Evolutionary conservation across 2,888 invertebrate genomes (phyloP).

Genomic region (Subacronicta megacephala): DNA sequence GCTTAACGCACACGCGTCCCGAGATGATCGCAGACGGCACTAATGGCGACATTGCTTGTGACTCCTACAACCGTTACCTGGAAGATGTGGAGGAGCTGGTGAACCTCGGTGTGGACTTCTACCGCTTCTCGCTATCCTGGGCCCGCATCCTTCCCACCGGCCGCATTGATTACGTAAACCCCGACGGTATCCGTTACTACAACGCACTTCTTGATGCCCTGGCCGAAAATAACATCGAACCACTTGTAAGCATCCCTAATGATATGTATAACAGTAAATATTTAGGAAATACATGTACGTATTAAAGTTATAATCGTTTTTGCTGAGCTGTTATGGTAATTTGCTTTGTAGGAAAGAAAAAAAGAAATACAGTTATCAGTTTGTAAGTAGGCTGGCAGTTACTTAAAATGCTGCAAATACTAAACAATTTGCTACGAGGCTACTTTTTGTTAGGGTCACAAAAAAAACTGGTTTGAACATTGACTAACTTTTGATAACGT

Average conservation of each 20-base stretch:
- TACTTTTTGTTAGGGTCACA: too few species aligned
- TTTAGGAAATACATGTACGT: too few species aligned
- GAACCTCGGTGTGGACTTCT: constrained; percentile 88
- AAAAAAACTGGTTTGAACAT: background rate
- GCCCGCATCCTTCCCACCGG: constrained; percentile 91
- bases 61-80: constrained; percentile 91
- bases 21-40: constrained; percentile 90
- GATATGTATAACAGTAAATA: background rate
- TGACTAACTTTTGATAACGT: background rate
- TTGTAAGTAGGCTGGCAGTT: too few species aligned
- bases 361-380: too few species aligned
- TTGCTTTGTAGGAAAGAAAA: too few species aligned
- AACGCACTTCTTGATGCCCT: constrained; percentile 91
- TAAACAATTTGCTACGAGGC: too few species aligned
- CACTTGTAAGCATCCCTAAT: constrained; percentile 80
- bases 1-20: constrained; percentile 84
- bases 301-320: too few species aligned
- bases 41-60: constrained; percentile 92
- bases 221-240: constrained; percentile 90
- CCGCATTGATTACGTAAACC: constrained; percentile 87
- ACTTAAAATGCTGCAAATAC: too few species aligned
- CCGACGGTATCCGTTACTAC: constrained; percentile 91
- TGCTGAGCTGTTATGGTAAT: too few species aligned
- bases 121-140: constrained; percentile 91
- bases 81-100: constrained; percentile 89